phyloP scores from a whole-genome alignment of 2,797 vertebrate species.

The Pangasius larnaudii region DNA sequence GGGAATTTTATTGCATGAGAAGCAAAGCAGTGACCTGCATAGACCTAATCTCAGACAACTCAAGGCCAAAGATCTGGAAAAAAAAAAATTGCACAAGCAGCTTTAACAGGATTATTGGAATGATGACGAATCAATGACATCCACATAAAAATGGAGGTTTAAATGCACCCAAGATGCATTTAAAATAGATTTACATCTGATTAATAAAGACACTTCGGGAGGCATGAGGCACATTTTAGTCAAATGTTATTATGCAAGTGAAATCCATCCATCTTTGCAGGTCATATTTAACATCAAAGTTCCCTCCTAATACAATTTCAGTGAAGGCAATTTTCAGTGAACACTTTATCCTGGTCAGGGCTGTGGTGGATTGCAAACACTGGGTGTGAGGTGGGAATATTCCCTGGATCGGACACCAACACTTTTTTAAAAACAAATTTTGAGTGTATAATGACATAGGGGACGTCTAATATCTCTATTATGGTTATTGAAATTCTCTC shows the following conservation, averaged over 20 bases:
- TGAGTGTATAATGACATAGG: neutral
- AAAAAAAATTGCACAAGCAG: too few relatives aligned
- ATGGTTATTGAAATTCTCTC: neutral
- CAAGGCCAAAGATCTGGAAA: neutral
- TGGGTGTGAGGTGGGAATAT: neutral
- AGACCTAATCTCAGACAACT: neutral
- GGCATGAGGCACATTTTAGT: neutral
- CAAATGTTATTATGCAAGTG: neutral
- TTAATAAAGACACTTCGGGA: neutral
- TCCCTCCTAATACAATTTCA: neutral
- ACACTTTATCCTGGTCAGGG: neutral
- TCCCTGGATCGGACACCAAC: neutral
- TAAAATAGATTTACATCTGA: neutral
- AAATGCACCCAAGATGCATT: conserved; percentile 34
- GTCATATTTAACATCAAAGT: neutral
- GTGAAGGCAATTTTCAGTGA: neutral
- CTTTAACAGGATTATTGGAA: neutral
- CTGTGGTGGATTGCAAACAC: neutral
- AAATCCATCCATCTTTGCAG: neutral
- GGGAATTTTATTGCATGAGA: neutral
- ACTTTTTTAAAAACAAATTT: too few relatives aligned
- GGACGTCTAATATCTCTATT: neutral
- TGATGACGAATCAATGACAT: neutral
- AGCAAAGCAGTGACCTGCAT: neutral
- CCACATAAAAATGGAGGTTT: neutral